phyloP scores from a whole-genome alignment of 2,797 vertebrate genomes.

The Propithecus deckenii region DNA sequence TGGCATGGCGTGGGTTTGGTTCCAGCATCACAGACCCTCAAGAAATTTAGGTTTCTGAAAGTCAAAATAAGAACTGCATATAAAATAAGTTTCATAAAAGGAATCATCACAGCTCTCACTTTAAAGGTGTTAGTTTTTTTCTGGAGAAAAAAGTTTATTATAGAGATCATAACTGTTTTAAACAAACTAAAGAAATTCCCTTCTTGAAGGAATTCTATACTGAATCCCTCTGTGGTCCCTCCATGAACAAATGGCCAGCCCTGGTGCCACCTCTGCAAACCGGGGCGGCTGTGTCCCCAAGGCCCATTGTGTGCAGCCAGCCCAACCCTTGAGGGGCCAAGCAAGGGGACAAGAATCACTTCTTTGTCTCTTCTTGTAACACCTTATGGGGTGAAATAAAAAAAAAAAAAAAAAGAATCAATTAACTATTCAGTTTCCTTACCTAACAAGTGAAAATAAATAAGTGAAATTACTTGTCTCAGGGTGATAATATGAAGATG shows the following conservation, averaged over 20 bases:
- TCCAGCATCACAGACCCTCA: not conserved
- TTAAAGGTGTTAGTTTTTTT: not conserved
- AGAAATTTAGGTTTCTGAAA: not conserved
- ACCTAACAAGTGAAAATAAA: not conserved
- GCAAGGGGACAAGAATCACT: not conserved
- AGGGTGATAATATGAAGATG: not conserved
- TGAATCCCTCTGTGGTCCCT: not conserved
- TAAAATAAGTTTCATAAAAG: not conserved
- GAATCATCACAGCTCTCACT: not conserved
- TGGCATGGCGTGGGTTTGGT: not conserved
- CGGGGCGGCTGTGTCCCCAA: rapidly evolving
- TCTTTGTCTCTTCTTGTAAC: not conserved
- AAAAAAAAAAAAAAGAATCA: not conserved
- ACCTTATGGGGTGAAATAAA: not conserved
- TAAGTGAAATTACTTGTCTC: not conserved
- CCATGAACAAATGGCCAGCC: not conserved
- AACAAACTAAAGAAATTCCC: not conserved
- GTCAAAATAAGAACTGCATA: not conserved
- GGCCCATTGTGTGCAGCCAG: not conserved
- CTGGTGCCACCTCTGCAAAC: not conserved
- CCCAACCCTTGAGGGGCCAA: rapidly evolving
- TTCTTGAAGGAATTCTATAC: not conserved
- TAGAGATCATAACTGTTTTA: not conserved
- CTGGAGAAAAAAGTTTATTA: not conserved
- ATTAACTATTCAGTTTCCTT: not conserved